These are phyloP conservation scores for Oppia nitens DNA, from an alignment of 1,140 invertebrate genomes.

Conservation along the genomic window DNA sequence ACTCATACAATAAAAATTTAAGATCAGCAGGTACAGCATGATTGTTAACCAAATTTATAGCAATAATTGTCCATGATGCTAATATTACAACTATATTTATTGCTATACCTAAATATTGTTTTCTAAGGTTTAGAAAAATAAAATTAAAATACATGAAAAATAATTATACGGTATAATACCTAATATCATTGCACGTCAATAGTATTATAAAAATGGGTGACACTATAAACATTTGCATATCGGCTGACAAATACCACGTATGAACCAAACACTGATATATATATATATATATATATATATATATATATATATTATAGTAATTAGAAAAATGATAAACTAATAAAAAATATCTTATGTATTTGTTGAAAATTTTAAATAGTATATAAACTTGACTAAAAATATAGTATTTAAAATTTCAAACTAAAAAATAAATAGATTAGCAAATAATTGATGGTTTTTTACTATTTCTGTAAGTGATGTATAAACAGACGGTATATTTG, in stretches of 20 bases:
- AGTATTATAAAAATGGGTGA: conserved; percentile 8
- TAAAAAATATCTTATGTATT: too few relatives aligned
- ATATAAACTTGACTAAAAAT: too few relatives aligned
- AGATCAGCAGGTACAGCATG: not conserved
- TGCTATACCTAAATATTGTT: not conserved
- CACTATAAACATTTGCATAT: conserved; percentile 9
- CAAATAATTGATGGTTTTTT: too few relatives aligned
- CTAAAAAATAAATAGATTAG: too few relatives aligned
- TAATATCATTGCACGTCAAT: not conserved
- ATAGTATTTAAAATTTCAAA: too few relatives aligned
- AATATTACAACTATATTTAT: conserved; percentile 2
- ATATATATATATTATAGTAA: too few relatives aligned
- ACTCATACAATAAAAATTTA: not conserved
- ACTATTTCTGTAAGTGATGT: too few relatives aligned
- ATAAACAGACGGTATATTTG: conserved; percentile 14
- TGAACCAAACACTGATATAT: conserved; percentile 8
- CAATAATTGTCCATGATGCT: not conserved
- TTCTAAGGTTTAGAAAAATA: not conserved
- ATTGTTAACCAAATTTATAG: not conserved
- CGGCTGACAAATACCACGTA: conserved; percentile 7
- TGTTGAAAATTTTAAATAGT: too few relatives aligned
- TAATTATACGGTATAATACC: not conserved
- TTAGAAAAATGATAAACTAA: too few relatives aligned
- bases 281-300: too few relatives aligned
- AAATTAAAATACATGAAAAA: not conserved